Evolutionary conservation across 2,888 invertebrate genomes (phyloP), one percentile per base, ranked within the genome.

Genomic region (Acanthopleura granulata): DNA sequence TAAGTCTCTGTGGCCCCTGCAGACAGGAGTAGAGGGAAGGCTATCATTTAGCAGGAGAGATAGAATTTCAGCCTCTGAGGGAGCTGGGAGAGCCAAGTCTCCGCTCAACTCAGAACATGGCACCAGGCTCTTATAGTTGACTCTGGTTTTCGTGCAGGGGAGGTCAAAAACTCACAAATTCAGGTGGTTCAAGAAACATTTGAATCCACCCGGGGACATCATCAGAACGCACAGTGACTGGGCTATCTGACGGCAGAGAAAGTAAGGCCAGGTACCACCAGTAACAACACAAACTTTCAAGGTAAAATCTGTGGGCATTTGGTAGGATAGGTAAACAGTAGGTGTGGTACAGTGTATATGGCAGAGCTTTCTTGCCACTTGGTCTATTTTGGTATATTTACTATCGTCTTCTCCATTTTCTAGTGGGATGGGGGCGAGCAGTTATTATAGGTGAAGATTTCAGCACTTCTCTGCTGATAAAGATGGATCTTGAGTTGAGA

Each of bases 91-190:
- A n/a, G 57, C 57, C 22, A 22, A 57, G 57, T 40, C 57, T 57
- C 22, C 57, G 29, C 29, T 16, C 22, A 27, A 66, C 25, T 66
- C 66, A 66, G 66, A 66, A 66, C 75, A 77, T 77, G 77, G 77
- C 77, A 75, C 29, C 29, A 27, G 4, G 3, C 27, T 72, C 75
- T 77, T 79, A 77, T 79, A 77, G 79, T 76, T 77, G 77, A 79
- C 57, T 79, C 77, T 79, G 79, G 77, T 76, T 77, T 74, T 77
- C 29, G 66, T 66, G 66, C 66, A 66, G 66, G 66, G 66, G 66
- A 66, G 22, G 29, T 16, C 22, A 66, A 66, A n/a, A 66, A 66
- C 22, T 27, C 66, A 16, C 22, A 66, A 66, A 27, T 27, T 66
- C 29, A 16, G 25, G 66, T 66, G 66, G 22, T 27, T 27, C 29